Evolutionary conservation across 2,888 invertebrate genomes (phyloP).

Genomic region (Entomobrya proxima): DNA sequence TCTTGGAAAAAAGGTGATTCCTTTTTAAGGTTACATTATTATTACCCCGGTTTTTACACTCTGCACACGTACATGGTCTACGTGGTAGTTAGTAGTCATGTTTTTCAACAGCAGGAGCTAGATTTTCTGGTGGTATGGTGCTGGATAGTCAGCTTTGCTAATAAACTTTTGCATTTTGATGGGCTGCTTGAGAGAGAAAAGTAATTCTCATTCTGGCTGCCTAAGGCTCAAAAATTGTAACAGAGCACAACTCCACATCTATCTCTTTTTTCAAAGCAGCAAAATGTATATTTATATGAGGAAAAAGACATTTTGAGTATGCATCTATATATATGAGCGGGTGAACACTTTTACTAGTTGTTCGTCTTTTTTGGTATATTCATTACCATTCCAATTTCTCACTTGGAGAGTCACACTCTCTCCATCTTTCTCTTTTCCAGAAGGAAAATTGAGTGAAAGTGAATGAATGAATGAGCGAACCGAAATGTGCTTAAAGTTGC

Average conservation of each 20-base stretch:
- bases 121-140: neutral
- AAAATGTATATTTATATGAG: no score
- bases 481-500: slow-evolving; percentile 49
- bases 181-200: slow-evolving; percentile 41
- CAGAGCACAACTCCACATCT: no score
- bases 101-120: neutral
- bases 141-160: neutral
- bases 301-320: no score
- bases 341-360: no score
- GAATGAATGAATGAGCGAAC: slow-evolving; percentile 13
- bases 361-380: slow-evolving; percentile 50
- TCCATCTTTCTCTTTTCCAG: neutral
- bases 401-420: slow-evolving; percentile 38
- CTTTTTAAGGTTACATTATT: no score
- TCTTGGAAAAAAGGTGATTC: no score
- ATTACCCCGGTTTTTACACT: no score
- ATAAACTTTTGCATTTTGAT: slow-evolving; percentile 56
- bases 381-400: slow-evolving; percentile 62
- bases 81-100: neutral
- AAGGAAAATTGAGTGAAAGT: neutral
- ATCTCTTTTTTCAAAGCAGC: slow-evolving; percentile 32
- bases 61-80: neutral
- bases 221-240: slow-evolving; percentile 38
- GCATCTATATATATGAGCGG: no score
- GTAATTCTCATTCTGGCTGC: slow-evolving; percentile 51